Evolutionary conservation across 2,113 vertebrate genomes (phyloP), one percentile per base, ranked within the genome.

Genomic region (Phrynosoma blainvillii): DNA sequence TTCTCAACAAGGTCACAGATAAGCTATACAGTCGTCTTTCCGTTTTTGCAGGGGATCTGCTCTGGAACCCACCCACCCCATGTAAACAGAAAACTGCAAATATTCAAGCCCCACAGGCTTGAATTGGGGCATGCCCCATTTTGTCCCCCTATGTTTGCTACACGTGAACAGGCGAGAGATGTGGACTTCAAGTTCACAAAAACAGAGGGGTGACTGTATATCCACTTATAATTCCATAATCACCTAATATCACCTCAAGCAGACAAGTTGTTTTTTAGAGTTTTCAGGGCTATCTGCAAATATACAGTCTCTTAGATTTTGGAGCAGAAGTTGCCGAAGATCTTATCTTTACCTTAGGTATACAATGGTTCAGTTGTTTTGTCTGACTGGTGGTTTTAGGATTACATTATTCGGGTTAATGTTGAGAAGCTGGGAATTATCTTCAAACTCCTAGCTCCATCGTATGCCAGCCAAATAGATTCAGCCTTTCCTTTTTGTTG

Each of bases 391-490:
- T 78, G 27, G 32, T 85, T 90, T 90, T 88, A 75, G 56, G 47
- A 89, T 89, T 89, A 74, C 0, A 0, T 90, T 93, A 93, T 91
- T 94, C 91, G 25, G 62, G 71, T 89, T 94, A 93, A 94, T 70
- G 40, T 21, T 76, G 32, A 66, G 89, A 94, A 93, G 89, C 93
- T 93, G 0, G 79, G 89, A 90, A 93, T 94, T 47, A 92, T 91
- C 65, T 0, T 88, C 74, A n/a, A 70, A 77, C 84, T 90, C 91
- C 82, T 1, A 5, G 59, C 77, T 88, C 82, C 5, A 73, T 88
- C 89, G 84, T 92, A 88, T 68, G 65, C 84, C 56, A 82, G 77
- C 79, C 90, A 93, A 92, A 92, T 12, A 92, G 92, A 93, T 92
- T 90, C 89, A 85, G 79, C 84, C 88, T 94, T 85, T 47, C 47